Conservation (phyloP, 1,140 invertebrate species). For the Drosophila mauritiana region DNA sequence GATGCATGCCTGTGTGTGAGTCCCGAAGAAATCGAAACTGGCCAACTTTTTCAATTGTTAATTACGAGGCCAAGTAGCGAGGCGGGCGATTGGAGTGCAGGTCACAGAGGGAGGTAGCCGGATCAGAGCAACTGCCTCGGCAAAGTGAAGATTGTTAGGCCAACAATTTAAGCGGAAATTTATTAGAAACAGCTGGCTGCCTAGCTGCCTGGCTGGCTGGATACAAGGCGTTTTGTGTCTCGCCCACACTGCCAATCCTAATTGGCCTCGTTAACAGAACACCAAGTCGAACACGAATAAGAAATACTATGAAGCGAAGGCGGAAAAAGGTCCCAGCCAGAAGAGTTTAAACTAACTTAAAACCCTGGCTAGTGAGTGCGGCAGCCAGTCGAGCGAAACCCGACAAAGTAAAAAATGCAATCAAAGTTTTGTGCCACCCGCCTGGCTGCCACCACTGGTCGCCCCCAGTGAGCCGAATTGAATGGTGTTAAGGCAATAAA, state of each 20-base stretch:
- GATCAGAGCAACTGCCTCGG: not conserved
- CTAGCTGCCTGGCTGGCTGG: too few species aligned
- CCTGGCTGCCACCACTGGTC: not conserved
- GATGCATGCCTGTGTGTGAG: constrained; percentile 15
- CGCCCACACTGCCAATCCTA: constrained; percentile 41
- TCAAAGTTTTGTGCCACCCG: constrained; percentile 66
- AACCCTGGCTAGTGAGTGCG: constrained; percentile 38
- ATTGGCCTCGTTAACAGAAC: constrained; percentile 77
- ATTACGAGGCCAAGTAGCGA: constrained; percentile 57
- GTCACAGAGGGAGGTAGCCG: not conserved
- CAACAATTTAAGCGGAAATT: constrained; percentile 80
- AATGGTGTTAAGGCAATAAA: constrained; percentile 78
- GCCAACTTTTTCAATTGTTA: constrained; percentile 70
- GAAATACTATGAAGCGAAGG: not conserved
- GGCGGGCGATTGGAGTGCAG: not conserved
- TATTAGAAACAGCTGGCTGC: constrained; percentile 72
- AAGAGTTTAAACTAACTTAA: constrained; percentile 75
- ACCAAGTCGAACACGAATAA: constrained; percentile 24
- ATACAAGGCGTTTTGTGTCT: not conserved
- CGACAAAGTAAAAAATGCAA: constrained; percentile 66
- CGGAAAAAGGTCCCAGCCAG: constrained; percentile 3
- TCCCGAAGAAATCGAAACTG: constrained; percentile 30
- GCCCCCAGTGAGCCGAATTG: constrained; percentile 24
- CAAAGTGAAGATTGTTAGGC: constrained; percentile 59
- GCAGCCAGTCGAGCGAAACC: constrained; percentile 11